Evolutionary conservation across 2,888 invertebrate species (phyloP).

Genomic region (Volucella bombylans): DNA sequence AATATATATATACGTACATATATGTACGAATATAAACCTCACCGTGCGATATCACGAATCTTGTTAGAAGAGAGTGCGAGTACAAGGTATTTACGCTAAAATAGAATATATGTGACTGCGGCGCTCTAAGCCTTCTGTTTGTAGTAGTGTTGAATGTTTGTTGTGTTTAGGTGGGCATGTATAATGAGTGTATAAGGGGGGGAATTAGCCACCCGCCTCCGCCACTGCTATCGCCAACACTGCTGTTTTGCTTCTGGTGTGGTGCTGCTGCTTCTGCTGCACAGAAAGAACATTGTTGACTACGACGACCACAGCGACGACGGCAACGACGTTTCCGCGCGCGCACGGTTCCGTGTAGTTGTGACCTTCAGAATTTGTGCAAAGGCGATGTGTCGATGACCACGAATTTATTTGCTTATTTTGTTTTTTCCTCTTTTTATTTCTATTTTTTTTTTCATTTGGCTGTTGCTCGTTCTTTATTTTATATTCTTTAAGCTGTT

Average conservation of each 20-base stretch:
- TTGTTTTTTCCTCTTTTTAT: slow-evolving; percentile 44
- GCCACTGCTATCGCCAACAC: slow-evolving; percentile 73
- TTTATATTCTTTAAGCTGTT: slow-evolving; percentile 48
- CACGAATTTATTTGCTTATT: slow-evolving; percentile 80
- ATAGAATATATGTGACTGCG: slow-evolving; percentile 67
- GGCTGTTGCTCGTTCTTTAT: slow-evolving; percentile 60
- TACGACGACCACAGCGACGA: slow-evolving; percentile 53
- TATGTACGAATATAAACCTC: neutral
- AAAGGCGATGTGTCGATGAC: slow-evolving; percentile 84
- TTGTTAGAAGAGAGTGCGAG: slow-evolving; percentile 54
- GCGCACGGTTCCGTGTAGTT: slow-evolving; percentile 79
- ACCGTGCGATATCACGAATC: slow-evolving; percentile 49
- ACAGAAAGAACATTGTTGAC: slow-evolving; percentile 63
- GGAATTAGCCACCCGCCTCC: slow-evolving; percentile 46
- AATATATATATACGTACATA: slow-evolving; percentile 39
- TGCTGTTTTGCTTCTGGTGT: slow-evolving; percentile 25
- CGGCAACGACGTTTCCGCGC: slow-evolving; percentile 68
- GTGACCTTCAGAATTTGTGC: slow-evolving; percentile 83
- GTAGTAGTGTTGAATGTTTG: slow-evolving; percentile 35
- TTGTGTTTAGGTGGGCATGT: slow-evolving; percentile 57
- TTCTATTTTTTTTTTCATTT: slow-evolving; percentile 29
- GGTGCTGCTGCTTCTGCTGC: slow-evolving; percentile 64
- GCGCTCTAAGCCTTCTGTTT: slow-evolving; percentile 37
- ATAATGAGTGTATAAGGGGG: slow-evolving; percentile 57
- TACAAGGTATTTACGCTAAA: slow-evolving; percentile 59